Base-by-base conservation (phyloP, 2,113 vertebrate genomes). In the Paralichthys olivaceus region DNA sequence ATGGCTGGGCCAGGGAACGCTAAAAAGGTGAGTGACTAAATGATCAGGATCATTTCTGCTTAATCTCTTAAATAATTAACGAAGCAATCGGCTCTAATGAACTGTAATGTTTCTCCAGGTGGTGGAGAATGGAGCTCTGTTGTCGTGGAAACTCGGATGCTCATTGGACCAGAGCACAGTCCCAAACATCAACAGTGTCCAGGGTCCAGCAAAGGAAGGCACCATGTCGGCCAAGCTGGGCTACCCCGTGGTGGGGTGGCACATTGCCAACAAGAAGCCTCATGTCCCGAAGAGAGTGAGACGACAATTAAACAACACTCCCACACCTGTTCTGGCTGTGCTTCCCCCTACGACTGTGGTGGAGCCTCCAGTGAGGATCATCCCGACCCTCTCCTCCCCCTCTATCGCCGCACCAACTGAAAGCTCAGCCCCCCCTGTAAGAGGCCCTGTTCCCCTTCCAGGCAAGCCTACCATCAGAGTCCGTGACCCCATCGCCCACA, bases 1-100 rank as follows among this genome's bases (percentile, higher is more conserved):
- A 97, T 99, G 97, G 98, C 98, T 0, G 98, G 98, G 25, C 98
- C 98, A 0, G 98, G 98, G 28, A 99, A 99, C 32, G 98, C 98
- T 51, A 99, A 98, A 81, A 99, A 98, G 83, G 92, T 93, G 63
- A 88, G 86, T 5, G 8, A 12, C 53, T 1, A 6, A 47, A 15
- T 14, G 12, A 45, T 34, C 49, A 19, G 20, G 49, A 1, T 19
- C 17, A 7, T n/a, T n/a, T n/a, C 49, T 1, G 19, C 11, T 19
- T 0, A 0, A 5, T 47, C 17, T 19, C 4, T 19, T 17, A 5
- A 9, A 15, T 43, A 25, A 63, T 63, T 61, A 28, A 13, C 25
- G 17, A 12, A 34, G 9, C 37, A 3, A 3, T 37, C 11, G 9
- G 37, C 37, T 37, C 37, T 4, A 47, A 51, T 3, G 3, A 22